Evolutionary conservation across 1,140 invertebrate genomes (phyloP).

Genomic region (Charaxes varanes): DNA sequence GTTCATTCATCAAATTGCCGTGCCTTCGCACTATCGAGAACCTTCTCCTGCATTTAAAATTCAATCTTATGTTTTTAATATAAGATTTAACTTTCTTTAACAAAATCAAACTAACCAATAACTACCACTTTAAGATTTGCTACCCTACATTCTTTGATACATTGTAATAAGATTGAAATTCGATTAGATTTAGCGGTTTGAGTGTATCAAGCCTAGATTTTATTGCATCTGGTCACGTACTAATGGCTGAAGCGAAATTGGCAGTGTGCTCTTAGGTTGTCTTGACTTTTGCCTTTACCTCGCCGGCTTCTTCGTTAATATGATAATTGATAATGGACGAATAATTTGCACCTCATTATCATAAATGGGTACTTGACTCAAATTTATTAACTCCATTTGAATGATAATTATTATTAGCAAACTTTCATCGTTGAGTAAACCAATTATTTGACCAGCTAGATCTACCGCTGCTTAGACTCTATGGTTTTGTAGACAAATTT

Average conservation of each 20-base stretch:
- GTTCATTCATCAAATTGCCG: constrained; percentile 23
- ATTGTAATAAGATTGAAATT: constrained; percentile 7
- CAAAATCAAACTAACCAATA: too few species aligned
- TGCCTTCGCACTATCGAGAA: constrained; percentile 9
- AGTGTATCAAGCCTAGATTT: constrained; percentile 17
- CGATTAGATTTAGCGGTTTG: background rate
- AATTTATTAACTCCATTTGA: background rate
- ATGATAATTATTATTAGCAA: background rate
- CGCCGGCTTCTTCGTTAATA: background rate
- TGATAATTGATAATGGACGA: background rate
- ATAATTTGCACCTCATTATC: too few species aligned
- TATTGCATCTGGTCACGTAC: constrained; percentile 23
- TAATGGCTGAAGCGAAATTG: constrained; percentile 18
- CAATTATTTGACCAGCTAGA: too few species aligned
- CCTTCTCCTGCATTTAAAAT: background rate
- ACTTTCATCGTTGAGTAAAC: too few species aligned
- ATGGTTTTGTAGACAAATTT: too few species aligned
- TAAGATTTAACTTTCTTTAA: constrained; percentile 3
- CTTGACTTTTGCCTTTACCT: constrained; percentile 1
- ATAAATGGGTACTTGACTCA: too few species aligned
- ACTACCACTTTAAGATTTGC: too few species aligned
- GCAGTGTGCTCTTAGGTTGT: constrained; percentile 17
- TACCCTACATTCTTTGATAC: too few species aligned
- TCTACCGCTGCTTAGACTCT: too few species aligned
- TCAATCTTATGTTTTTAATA: background rate